A percentile compares a stretch with the other conserved stretches of the same genome.
Conservation (phyloP, 2,797 vertebrate genomes). For the Coendou prehensilis region DNA sequence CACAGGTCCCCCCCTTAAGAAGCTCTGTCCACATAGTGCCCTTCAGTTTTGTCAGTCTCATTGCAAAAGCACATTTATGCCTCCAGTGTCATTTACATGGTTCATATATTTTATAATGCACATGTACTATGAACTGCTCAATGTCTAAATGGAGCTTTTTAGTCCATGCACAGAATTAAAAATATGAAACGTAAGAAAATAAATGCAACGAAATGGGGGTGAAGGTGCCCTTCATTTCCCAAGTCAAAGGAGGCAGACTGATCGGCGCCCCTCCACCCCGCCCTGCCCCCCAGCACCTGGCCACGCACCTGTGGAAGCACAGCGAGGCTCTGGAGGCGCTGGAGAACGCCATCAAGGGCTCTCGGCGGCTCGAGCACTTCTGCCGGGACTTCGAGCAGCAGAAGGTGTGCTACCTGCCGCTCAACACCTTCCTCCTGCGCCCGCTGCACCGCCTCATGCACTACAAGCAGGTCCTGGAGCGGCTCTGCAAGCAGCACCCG, state of each 20-base stretch:
- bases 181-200: background rate
- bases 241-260: accelerated
- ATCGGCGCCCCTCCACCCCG: accelerated
- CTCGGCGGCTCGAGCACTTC: slow-evolving; percentile 92
- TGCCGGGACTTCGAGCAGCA: slow-evolving; percentile 98
- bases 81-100: background rate
- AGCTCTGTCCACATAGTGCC: background rate
- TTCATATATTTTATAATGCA: background rate
- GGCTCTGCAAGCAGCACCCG: slow-evolving; percentile 96
- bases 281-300: slow-evolving; percentile 91
- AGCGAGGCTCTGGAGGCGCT: slow-evolving; percentile 94
- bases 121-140: background rate
- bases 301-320: slow-evolving; percentile 94
- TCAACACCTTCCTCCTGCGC: slow-evolving; percentile 97
- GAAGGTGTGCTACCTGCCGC: slow-evolving; percentile 98
- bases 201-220: accelerated
- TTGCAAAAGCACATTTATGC: background rate
- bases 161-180: background rate
- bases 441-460: slow-evolving; percentile 98
- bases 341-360: slow-evolving; percentile 92
- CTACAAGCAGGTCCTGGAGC: slow-evolving; percentile 98
- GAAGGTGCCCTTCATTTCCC: accelerated
- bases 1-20: background rate
- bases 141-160: background rate
- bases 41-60: background rate